Base-by-base conservation (phyloP, 2,797 vertebrate species). In the Crypturellus tataupa region DNA sequence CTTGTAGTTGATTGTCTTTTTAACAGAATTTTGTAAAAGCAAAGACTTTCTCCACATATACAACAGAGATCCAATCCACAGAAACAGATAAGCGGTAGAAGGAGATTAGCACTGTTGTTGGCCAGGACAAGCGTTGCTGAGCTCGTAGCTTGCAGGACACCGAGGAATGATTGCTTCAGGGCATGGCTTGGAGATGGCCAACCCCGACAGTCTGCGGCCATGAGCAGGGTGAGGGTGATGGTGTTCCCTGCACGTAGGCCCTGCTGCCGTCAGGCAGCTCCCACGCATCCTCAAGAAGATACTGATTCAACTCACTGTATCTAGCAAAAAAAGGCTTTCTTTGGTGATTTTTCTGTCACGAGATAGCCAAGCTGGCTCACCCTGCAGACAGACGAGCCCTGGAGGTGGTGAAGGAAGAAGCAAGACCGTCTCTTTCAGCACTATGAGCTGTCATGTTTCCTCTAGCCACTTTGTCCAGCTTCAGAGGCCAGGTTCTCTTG, bases 1-100 rank as follows among this genome's bases (percentile, higher is more conserved):
- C 83, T 80, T 82, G 51, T 53, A 75, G 86, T 77, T 80, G 75
- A 85, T 92, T 88, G 71, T 68, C 67, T 87, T 90, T 95, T 87
- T 78, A 94, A 86, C 44, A 90, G 80, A 92, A 86, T 56, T 80
- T 24, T 56, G 60, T 77, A 68, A 73, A 90, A 78, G 40, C 53
- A 91, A 89, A 91, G 47, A 81, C 58, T 77, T 85, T 64, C 25
- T 20, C 64, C 37, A n/a, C n/a, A 94, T 68, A 93, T 65, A 69
- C 64, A 81, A 12, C 49, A 72, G 60, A 56, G 24, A 85, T 67
- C 10, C 17, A 17, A 35, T n/a, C 40, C 0, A 12, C 55, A 68
- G 82, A 95, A 95, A 47, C 35, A 65, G 27, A 78, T 4, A 31
- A 87, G 63, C 81, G 18, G 37, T 60, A 68, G 27, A 47, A 91